These are phyloP conservation scores for Exephanes ischioxanthus DNA, from an alignment of 2,888 invertebrate species.

Conservation along the genomic window DNA sequence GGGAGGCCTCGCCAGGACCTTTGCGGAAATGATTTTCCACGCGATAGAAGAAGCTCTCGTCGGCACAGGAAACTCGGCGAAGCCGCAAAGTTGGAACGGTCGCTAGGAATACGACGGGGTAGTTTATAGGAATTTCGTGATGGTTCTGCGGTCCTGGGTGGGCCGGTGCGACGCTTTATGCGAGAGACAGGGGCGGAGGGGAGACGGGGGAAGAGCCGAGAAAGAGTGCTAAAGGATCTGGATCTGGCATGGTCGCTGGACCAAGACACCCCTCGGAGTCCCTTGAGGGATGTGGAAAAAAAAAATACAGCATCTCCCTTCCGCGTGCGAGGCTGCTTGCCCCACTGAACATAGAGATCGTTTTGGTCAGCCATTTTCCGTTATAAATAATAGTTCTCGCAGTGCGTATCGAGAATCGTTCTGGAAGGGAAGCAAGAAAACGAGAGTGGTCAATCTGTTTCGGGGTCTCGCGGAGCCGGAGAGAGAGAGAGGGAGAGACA, in stretches of 20 bases:
- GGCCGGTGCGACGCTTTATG: constrained; percentile 37
- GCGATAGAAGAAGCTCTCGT: constrained; percentile 41
- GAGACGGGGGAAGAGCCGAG: constrained; percentile 8
- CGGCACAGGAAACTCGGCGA: constrained; percentile 42
- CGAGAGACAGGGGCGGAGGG: constrained; percentile 21
- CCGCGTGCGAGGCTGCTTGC: constrained; percentile 49
- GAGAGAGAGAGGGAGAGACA: not conserved
- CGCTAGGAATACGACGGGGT: constrained; percentile 52
- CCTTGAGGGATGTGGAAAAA: constrained; percentile 61
- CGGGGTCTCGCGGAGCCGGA: not conserved
- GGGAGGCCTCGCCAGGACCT: constrained; percentile 14
- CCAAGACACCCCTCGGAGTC: constrained; percentile 76
- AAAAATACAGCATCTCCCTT: constrained; percentile 51
- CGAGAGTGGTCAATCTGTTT: constrained; percentile 38
- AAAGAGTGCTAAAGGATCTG: constrained; percentile 49
- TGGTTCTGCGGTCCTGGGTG: constrained; percentile 52
- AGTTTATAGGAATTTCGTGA: constrained; percentile 60
- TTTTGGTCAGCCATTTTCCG: constrained; percentile 66
- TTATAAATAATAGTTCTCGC: constrained; percentile 66
- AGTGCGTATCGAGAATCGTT: constrained; percentile 27
- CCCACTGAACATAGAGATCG: constrained; percentile 62
- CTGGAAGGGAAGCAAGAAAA: constrained; percentile 27
- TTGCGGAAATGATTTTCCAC: constrained; percentile 67
- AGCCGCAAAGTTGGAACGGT: constrained; percentile 56
- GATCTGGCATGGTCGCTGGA: constrained; percentile 74